Percentiles rank a stretch among this genome's conserved stretches.
These are phyloP conservation scores for Eueremaeus valkanovi DNA, from an alignment of 2,888 invertebrate genomes.

Conservation along the genomic window DNA sequence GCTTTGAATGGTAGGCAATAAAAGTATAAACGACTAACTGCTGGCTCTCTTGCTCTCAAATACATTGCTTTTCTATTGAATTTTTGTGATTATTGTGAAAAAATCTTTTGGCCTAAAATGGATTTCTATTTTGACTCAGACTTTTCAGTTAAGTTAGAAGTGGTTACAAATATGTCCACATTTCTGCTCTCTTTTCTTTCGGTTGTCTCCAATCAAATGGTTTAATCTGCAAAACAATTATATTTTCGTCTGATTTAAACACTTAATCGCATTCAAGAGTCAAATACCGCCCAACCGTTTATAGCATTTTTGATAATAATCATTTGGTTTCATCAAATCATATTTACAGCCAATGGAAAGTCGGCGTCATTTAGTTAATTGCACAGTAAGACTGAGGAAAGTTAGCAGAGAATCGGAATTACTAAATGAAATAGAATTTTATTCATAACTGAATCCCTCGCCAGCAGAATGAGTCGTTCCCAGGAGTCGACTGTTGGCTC, in stretches of 20 bases:
- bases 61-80: neutral
- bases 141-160: neutral
- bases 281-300: conserved; percentile 18
- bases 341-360: conserved; percentile 6
- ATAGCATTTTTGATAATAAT: conserved; percentile 12
- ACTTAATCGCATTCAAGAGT: conserved; percentile 25
- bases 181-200: neutral
- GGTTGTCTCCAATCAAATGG: neutral
- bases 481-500: neutral
- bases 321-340: conserved; percentile 19
- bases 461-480: neutral
- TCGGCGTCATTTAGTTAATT: conserved; percentile 27
- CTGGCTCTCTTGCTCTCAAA: neutral
- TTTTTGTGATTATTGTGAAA: conserved; percentile 1
- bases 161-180: neutral
- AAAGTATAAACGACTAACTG: conserved; percentile 1
- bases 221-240: conserved; percentile 1
- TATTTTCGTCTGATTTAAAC: neutral
- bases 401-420: neutral
- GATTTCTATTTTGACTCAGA: neutral
- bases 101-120: neutral
- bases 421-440: neutral
- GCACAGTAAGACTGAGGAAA: neutral
- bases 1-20: neutral
- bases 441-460: neutral